These are phyloP conservation scores for Tragelaphus scriptus DNA, from an alignment of 2,113 vertebrate genomes.

Conservation along the genomic window DNA sequence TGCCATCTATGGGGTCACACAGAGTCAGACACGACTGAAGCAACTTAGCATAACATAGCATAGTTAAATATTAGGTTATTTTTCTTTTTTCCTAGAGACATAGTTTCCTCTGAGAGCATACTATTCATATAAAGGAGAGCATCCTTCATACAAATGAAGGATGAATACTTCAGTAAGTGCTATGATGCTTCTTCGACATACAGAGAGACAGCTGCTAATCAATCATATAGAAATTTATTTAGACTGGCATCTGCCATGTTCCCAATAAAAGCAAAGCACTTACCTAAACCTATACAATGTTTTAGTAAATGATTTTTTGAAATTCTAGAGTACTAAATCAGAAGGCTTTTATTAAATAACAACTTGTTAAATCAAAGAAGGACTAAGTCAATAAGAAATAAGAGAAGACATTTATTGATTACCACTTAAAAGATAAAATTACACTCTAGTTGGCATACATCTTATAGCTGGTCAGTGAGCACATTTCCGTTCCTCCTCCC, in stretches of 20 bases:
- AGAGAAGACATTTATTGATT: neutral
- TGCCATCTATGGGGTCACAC: too few species aligned
- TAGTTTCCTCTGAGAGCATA: neutral
- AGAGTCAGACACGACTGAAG: too few species aligned
- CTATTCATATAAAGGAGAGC: neutral
- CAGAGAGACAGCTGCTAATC: neutral
- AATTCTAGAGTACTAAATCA: neutral
- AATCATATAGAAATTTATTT: neutral
- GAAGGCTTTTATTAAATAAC: neutral
- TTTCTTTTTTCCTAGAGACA: neutral
- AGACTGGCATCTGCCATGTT: neutral
- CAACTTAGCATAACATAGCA: too few species aligned
- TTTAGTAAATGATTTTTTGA: neutral
- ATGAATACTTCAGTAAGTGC: neutral
- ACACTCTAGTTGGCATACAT: neutral
- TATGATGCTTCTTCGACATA: neutral
- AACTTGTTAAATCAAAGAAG: neutral
- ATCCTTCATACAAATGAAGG: neutral
- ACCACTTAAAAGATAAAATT: neutral
- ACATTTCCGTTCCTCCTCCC: neutral
- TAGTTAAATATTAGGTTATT: neutral
- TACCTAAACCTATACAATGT: neutral
- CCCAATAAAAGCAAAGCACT: neutral
- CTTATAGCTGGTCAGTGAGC: neutral
- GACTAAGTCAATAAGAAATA: neutral